Evolutionary conservation across 2,888 invertebrate genomes (phyloP), one percentile per base, ranked within the genome.

Genomic region (Liposcelis brunnea): DNA sequence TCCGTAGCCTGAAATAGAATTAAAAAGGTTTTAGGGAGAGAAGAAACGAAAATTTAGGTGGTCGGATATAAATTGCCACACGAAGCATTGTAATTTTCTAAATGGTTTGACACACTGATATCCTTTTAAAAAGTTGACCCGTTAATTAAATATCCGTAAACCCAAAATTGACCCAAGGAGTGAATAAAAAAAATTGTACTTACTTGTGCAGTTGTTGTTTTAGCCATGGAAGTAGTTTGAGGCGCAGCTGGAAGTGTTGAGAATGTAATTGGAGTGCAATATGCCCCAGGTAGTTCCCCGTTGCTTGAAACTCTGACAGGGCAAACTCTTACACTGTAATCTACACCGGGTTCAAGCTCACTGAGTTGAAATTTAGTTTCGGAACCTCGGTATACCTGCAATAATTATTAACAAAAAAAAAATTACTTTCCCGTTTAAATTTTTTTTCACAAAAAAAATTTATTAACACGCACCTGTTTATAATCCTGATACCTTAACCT

Each of bases 251-350:
- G 52, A 33, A 52, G 52, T 40, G 70, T 73, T 43, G 69, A 64
- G 59, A 81, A 71, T 46, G 72, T 71, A 54, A 75, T 63, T 43
- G 72, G 62, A 45, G 74, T 71, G 51, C 85, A 82, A 65, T 73
- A 80, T 50, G 81, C 75, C 49, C 86, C 80, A 48, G 71, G 63
- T 53, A 83, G 68, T 55, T 72, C 71, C 37, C 66, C 66, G 34
- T 72, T 71, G 44, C 65, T 66, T 54, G 71, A 67, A 46, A 71
- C 61, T 42, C 89, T 74, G 55, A 86, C 74, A 21, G 80, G 78
- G 64, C 80, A 79, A 51, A 89, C 84, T 46, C 87, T 75, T 55
- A 81, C 75, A 55, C 67, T 66, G 66, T 87, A 87, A 59, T 82
- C 80, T 46, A 72, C 72, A 55, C 81, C 81, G 44, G 77, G 70